These are phyloP conservation scores for Heliothis virescens DNA, from an alignment of 1,140 invertebrate species.

Conservation along the genomic window DNA sequence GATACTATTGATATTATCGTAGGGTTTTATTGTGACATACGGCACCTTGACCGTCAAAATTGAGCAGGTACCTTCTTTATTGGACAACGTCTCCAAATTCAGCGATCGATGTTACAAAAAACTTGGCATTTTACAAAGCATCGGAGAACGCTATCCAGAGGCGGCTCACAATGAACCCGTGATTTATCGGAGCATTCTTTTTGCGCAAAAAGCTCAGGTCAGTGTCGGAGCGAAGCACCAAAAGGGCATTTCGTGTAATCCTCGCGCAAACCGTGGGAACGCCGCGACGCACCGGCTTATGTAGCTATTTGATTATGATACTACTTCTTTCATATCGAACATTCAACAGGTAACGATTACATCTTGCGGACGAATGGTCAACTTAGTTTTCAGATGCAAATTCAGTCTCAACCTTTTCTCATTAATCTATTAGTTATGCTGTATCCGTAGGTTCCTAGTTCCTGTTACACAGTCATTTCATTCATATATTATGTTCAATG, in stretches of 20 bases:
- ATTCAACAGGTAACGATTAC: not conserved
- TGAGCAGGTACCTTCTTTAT: conserved; percentile 80
- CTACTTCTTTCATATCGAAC: conserved; percentile 17
- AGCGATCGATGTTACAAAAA: conserved; percentile 75
- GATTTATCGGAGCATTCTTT: conserved; percentile 82
- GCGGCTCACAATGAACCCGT: conserved; percentile 73
- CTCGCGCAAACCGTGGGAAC: conserved; percentile 78
- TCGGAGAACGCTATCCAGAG: conserved; percentile 71
- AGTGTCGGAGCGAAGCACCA: conserved; percentile 78
- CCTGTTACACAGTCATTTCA: too few species aligned
- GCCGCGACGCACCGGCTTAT: conserved; percentile 32
- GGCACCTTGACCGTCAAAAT: conserved; percentile 81
- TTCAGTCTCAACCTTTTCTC: too few species aligned
- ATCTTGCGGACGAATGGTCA: not conserved
- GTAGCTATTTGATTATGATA: conserved; percentile 43
- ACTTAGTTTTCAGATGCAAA: too few species aligned
- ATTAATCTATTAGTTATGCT: too few species aligned
- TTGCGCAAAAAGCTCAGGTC: conserved; percentile 82
- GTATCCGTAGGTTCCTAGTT: too few species aligned
- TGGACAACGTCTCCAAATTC: conserved; percentile 65
- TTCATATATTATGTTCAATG: too few species aligned
- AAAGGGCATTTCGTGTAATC: conserved; percentile 83
- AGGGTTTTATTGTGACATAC: conserved; percentile 78
- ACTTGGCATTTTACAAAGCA: conserved; percentile 65
- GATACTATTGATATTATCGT: conserved; percentile 71